Base-by-base conservation (phyloP, 2,797 vertebrate genomes). In the Monodelphis domestica region DNA sequence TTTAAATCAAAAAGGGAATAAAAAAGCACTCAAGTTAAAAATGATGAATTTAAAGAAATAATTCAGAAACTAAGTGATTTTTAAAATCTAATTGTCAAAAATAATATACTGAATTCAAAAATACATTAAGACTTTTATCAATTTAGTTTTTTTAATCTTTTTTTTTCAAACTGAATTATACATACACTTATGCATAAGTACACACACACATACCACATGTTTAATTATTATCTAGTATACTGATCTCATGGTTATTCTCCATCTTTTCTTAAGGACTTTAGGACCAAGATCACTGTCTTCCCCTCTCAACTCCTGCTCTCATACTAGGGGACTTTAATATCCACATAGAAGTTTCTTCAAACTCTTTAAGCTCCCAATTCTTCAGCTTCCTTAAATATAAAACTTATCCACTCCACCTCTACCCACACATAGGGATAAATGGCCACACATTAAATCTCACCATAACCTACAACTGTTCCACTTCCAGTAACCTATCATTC, bases 11-110 rank as follows among this genome's bases (percentile, higher is more conserved):
- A 88, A 96, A 93, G 91, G 12, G 30, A 50, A 55, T 87, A 89
- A 93, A 84, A 90, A 54, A 95, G 5, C 91, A 56, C 59, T 54
- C 50, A n/a, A 54, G 52, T 59, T 94, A 53, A 9, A 84, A 95
- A 38, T 54, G 56, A 53, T 28, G 1, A 90, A 89, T 51, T 53
- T n/a, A 52, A 87, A 89, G 53, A 89, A 53, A 91, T 54, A 92
- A 88, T 92, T 88, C 93, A 92, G 57, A 90, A 24, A 17, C 50
- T 88, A 91, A 93, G 89, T n/a, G 56, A 17, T 5, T 93, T 95
- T 50, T 50, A 56, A 95, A 90, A 26, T 53, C 28, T 90, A 84
- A 88, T 91, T 95, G 93, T 89, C 30, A 91, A 95, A 95, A 89
- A 50, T 15, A n/a, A 56, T 70, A 51, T 45, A 88, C 29, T 63